Evolutionary conservation across 2,113 vertebrate genomes (phyloP), one percentile per base, ranked within the genome.

Genomic region (Oncorhynchus kisutch): DNA sequence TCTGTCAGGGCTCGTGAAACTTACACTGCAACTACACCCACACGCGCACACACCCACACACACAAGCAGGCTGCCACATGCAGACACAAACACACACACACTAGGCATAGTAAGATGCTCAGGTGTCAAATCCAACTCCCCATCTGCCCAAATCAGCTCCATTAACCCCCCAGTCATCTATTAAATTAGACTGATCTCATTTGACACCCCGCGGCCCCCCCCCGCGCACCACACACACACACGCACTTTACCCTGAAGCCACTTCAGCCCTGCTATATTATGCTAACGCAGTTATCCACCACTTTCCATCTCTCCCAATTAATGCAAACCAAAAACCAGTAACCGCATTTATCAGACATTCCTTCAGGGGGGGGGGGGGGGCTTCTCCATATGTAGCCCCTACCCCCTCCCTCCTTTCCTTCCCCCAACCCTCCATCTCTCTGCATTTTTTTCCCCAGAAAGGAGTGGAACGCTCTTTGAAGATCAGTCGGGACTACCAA

Each of bases 171-270:
- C 78, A 85, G 74, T 70, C 77, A 87, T 91, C 86, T 89, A 82
- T 87, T 88, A 91, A 94, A 93, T 91, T 87, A 89, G 82, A 62
- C 82, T 84, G 74, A 71, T 82, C 83, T 85, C 81, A 89, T 72
- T 82, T 88, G 54, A 66, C 34, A 14, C 12, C n/a, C 49, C 14
- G 0, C 6, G 0, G 14, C 49, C 13, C 14, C 3, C 25, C 49
- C 7, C 14, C 49, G 13, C 11, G 3, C 2, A 0, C 9, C 71
- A 65, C 72, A 86, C 66, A 12, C 66, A 5, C 29, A 34, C 29
- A 29, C 14, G 39, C 11, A 29, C 67, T 29, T 60, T 18, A 20
- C 73, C 64, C 13, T 73, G 18, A 29, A 72, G 81, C 80, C 74
- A 67, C 20, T 25, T 75, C 5, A 49, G 67, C 64, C 80, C 80